Percentiles rank a stretch among this genome's conserved stretches.
Evolutionary conservation across 2,113 vertebrate species (phyloP).

Genomic region (Numida meleagris): DNA sequence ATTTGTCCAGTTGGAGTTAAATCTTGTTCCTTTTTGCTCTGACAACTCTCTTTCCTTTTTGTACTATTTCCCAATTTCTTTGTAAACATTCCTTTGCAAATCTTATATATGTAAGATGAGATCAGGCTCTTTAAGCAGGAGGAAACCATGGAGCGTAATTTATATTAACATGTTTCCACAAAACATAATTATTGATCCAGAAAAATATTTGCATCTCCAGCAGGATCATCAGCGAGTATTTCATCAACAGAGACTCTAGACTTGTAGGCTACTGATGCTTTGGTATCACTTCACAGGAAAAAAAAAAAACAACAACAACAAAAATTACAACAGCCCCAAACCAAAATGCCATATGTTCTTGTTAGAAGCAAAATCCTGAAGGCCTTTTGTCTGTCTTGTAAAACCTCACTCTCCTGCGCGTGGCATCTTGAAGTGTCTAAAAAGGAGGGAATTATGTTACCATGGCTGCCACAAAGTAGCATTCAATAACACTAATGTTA

Average conservation of each 20-base stretch:
- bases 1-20: constrained; percentile 79
- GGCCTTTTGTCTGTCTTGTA: constrained; percentile 39
- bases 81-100: constrained; percentile 99
- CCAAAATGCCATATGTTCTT: not conserved
- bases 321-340: not conserved
- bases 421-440: constrained; percentile 77
- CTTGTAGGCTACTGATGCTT: not conserved
- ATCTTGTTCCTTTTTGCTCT: constrained; percentile 88
- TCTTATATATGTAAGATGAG: constrained; percentile 90
- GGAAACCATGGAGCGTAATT: constrained; percentile 93
- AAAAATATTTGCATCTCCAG: constrained; percentile 44
- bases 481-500: not conserved
- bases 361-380: constrained; percentile 45
- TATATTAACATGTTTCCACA: constrained; percentile 67
- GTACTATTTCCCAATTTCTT: constrained; percentile 95
- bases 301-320: not conserved
- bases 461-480: not conserved
- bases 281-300: not conserved
- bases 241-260: not conserved
- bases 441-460: constrained; percentile 66
- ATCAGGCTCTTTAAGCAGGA: constrained; percentile 87
- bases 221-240: constrained; percentile 47
- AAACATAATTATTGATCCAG: constrained; percentile 50
- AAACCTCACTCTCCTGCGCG: constrained; percentile 66
- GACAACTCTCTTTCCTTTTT: constrained; percentile 90